Base-by-base conservation (phyloP, 2,113 vertebrate species). In the Syrrhaptes paradoxus region DNA sequence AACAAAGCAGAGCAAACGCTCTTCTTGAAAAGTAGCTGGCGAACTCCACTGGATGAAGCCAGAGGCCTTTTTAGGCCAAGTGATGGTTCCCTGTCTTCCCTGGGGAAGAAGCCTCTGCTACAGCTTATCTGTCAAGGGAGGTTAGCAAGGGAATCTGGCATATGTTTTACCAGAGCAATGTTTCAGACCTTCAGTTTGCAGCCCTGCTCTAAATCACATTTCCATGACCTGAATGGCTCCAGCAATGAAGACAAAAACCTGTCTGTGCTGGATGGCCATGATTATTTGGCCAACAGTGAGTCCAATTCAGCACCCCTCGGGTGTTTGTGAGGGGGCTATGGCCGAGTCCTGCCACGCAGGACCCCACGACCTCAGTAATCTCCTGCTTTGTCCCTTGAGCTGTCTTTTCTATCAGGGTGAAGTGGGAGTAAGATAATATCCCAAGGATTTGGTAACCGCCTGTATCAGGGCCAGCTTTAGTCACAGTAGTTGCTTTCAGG, bases 201-300 rank as follows among this genome's bases (percentile, higher is more conserved):
- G 65, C 71, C 61, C 85, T 76, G 72, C 45, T 96, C 62, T 85
- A 92, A 87, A 90, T 94, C 87, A 82, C 73, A 32, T 75, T 87
- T 68, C 77, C 63, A 48, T 84, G 72, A 71, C 70, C 25, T 1
- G 10, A 49, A 49, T 0, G 10, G 59, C n/a, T 75, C 51, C 59
- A 59, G 57, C 0, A 0, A 34, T 62, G 48, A 63, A 75, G 49
- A 66, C 2, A 3, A 41, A 61, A 89, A 75, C 34, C 43, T 85
- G 70, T 66, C 63, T 0, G 0, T 6, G 21, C 70, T 52, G 81
- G 31, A 48, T 57, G 49, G 32, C 38, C 68, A 78, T 46, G 45
- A 34, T 6, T 3, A 38, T 88, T 59, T 45, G 52, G 34, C 17
- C 0, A 0, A 58, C 2, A 48, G 32, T 4, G 3, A 88, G 58